These are phyloP conservation scores for Acrocephalus scirpaceus DNA, from an alignment of 2,797 vertebrate species.

Conservation along the genomic window DNA sequence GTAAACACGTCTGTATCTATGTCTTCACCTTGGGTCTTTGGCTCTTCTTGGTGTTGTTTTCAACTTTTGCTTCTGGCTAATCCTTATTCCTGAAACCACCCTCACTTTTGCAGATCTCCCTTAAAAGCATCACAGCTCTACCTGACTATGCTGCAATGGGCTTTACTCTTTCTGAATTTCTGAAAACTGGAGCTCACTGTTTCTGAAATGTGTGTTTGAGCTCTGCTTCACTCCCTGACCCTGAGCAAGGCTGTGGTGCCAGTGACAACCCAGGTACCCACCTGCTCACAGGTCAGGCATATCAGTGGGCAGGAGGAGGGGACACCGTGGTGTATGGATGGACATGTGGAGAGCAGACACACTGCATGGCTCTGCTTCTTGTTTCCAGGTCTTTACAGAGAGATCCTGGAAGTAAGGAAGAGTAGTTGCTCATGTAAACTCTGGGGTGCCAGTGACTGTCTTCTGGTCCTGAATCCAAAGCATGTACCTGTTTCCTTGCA, in stretches of 20 bases:
- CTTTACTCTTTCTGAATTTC: not conserved
- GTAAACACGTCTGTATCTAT: not conserved
- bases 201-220: not conserved
- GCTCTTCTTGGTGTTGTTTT: not conserved
- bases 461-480: not conserved
- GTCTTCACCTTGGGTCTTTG: not conserved
- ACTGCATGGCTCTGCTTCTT: not conserved
- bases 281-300: not conserved
- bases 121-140: not conserved
- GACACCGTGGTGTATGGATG: fast-evolving
- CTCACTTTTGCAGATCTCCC: not conserved
- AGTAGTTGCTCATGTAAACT: fast-evolving
- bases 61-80: not conserved
- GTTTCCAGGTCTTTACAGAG: not conserved
- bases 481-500: not conserved
- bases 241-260: fast-evolving
- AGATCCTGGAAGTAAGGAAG: not conserved
- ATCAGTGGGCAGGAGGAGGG: not conserved
- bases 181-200: not conserved
- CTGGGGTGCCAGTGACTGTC: fast-evolving
- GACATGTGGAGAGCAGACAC: fast-evolving
- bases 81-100: not conserved
- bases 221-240: not conserved
- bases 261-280: not conserved
- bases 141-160: not conserved